Conservation (phyloP, 2,113 vertebrate genomes). For the Oryzias javanicus region DNA sequence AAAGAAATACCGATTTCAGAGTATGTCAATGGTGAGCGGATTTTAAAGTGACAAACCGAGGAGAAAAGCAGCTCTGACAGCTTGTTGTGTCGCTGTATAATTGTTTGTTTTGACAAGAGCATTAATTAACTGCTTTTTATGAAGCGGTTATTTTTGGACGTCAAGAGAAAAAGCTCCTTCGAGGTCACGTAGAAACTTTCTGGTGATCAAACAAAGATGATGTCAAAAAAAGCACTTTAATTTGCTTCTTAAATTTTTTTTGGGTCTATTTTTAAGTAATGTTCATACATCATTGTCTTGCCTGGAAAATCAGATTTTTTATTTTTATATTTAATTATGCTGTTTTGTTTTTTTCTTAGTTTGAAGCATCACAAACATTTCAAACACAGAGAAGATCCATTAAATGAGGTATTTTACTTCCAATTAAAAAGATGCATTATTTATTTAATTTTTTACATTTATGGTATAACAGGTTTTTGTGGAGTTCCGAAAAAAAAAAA, state of each 20-base stretch:
- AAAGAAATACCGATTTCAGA: slow-evolving; percentile 1
- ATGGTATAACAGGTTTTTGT: background rate
- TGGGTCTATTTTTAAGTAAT: background rate
- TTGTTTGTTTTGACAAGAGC: slow-evolving; percentile 30
- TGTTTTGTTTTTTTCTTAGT: no score
- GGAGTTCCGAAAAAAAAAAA: no score
- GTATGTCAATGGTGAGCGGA: background rate
- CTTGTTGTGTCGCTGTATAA: slow-evolving; percentile 8
- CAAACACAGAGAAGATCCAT: no score
- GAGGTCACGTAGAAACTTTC: slow-evolving; percentile 19
- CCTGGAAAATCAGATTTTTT: no score
- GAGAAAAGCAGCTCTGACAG: slow-evolving; percentile 25
- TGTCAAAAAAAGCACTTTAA: background rate
- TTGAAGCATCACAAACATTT: no score
- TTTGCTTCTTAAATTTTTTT: slow-evolving; percentile 9
- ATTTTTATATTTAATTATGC: no score
- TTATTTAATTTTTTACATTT: background rate
- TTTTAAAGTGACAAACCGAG: slow-evolving; percentile 17
- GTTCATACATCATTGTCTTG: no score
- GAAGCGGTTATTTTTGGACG: slow-evolving; percentile 30
- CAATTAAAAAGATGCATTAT: background rate
- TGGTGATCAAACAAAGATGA: slow-evolving; percentile 20
- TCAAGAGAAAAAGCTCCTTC: slow-evolving; percentile 25
- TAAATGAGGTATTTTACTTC: no score
- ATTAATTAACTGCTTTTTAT: slow-evolving; percentile 25